These are phyloP conservation scores for Tetraneura akinire DNA, from an alignment of 1,140 invertebrate species.

Conservation along the genomic window DNA sequence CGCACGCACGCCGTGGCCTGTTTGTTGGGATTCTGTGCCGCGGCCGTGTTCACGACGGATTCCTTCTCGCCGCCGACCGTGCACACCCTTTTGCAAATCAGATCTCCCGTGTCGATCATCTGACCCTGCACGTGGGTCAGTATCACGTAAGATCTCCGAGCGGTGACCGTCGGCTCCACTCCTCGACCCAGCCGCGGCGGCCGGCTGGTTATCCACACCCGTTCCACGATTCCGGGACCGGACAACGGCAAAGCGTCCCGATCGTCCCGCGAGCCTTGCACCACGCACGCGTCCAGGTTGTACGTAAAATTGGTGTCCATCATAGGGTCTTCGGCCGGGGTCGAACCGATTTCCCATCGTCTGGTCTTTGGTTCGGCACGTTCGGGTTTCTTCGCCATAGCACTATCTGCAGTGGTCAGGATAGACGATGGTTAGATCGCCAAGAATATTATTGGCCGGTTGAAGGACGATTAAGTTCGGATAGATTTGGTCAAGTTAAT, in stretches of 20 bases:
- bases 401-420: too few relatives aligned
- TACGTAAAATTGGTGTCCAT: slow-evolving; percentile 3
- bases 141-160: slow-evolving; percentile 17
- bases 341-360: background rate
- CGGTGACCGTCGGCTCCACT: slow-evolving; percentile 8
- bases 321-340: background rate
- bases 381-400: too few relatives aligned
- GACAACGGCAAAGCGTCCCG: background rate
- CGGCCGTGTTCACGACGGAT: background rate
- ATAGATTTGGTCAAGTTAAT: too few relatives aligned
- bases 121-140: slow-evolving; percentile 24
- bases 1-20: background rate
- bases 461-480: too few relatives aligned
- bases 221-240: slow-evolving; percentile 14
- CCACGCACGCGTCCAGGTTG: slow-evolving; percentile 39
- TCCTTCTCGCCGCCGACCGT: background rate
- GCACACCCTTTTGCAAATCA: slow-evolving; percentile 27
- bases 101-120: slow-evolving; percentile 8
- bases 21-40: background rate
- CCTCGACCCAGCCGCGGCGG: slow-evolving; percentile 19
- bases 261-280: background rate
- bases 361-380: background rate
- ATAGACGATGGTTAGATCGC: too few relatives aligned
- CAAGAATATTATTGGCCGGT: too few relatives aligned
- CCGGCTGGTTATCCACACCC: slow-evolving; percentile 26